Evolutionary conservation across 1,140 invertebrate genomes (phyloP).

Genomic region (Phocides pigmalion): DNA sequence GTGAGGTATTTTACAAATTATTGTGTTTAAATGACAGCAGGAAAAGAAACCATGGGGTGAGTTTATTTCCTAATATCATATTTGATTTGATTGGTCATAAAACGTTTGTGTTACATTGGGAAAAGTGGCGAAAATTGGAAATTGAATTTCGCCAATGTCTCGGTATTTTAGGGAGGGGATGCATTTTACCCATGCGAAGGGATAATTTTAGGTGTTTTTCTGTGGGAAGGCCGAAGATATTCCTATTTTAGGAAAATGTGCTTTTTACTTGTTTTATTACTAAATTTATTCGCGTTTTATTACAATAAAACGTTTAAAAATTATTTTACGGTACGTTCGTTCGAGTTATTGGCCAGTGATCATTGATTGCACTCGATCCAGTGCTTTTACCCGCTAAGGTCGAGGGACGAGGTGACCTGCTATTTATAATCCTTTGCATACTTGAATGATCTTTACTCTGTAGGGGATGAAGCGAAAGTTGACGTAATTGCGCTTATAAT

Average conservation of each 20-base stretch:
- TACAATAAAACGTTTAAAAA: conserved; percentile 2
- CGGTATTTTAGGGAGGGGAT: conserved; percentile 82
- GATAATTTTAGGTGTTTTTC: conserved; percentile 70
- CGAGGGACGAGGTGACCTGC: conserved; percentile 63
- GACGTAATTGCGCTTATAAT: conserved; percentile 23
- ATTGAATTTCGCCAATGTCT: conserved; percentile 52
- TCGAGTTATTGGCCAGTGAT: conserved; percentile 52
- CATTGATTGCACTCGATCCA: conserved; percentile 68
- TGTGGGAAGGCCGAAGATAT: conserved; percentile 3
- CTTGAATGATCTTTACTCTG: conserved; percentile 46
- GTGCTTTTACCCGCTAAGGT: conserved; percentile 65
- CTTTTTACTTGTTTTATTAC: not conserved
- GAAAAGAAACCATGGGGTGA: conserved; percentile 87
- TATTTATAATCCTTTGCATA: conserved; percentile 69
- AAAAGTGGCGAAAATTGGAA: conserved; percentile 45
- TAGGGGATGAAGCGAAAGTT: conserved; percentile 32
- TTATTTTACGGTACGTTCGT: conserved; percentile 10
- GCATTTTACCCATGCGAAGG: conserved; percentile 77
- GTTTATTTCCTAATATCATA: conserved; percentile 44
- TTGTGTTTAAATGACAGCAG: conserved; percentile 86
- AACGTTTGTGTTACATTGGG: conserved; percentile 13
- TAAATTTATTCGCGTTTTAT: not conserved
- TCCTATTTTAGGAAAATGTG: conserved; percentile 6
- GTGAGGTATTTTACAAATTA: conserved; percentile 72
- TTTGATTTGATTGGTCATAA: conserved; percentile 25